Percentiles rank a stretch among this genome's conserved stretches.
Conservation (phyloP, 92 coral and sea anemone species). For the Bergia puertoricense region DNA sequence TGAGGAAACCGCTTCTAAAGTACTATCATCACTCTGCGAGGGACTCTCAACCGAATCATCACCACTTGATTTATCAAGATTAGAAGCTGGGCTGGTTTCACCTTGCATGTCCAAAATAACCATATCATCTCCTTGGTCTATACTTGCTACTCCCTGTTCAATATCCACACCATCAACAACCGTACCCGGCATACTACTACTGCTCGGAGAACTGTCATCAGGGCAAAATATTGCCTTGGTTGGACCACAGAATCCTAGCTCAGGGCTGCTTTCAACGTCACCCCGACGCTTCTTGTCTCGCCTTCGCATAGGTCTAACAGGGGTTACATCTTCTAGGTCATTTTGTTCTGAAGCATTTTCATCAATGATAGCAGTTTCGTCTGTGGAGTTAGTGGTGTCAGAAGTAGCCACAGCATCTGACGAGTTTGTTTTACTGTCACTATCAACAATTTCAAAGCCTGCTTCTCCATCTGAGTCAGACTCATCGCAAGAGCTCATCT, state of each 20-base stretch:
- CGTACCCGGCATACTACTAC: constrained; percentile 43
- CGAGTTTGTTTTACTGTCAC: constrained; percentile 37
- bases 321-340: constrained; percentile 22
- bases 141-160: constrained; percentile 66
- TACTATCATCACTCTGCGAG: constrained; percentile 28
- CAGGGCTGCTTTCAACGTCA: background rate
- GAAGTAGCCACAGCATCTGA: constrained; percentile 6
- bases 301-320: constrained; percentile 36
- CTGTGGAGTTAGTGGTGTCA: background rate
- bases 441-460: constrained; percentile 53
- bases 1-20: background rate
- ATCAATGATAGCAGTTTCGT: background rate
- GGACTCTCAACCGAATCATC: constrained; percentile 20
- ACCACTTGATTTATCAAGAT: background rate
- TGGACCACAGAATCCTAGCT: background rate
- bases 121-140: constrained; percentile 82
- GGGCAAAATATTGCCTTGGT: constrained; percentile 29
- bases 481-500: constrained; percentile 71
- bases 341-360: background rate
- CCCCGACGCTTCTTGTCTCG: constrained; percentile 16
- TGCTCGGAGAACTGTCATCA: constrained; percentile 37
- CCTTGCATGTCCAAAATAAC: constrained; percentile 76
- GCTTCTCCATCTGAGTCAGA: constrained; percentile 73
- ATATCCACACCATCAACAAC: constrained; percentile 79
- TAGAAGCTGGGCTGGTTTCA: constrained; percentile 34